These are phyloP conservation scores for Halcyon chelicuti DNA, from an alignment of 2,797 vertebrate species.

Conservation along the genomic window DNA sequence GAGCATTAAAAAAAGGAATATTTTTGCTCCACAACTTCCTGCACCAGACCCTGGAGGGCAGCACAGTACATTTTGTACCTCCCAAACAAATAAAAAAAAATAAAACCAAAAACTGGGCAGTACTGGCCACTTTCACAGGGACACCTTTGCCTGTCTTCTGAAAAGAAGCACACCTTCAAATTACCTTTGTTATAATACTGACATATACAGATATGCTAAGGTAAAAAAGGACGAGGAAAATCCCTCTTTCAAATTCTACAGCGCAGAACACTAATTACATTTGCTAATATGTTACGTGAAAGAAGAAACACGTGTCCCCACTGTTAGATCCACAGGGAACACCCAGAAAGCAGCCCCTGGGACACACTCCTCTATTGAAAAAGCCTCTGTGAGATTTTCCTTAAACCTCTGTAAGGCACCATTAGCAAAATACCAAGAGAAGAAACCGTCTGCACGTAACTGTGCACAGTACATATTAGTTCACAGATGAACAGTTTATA, in stretches of 20 bases:
- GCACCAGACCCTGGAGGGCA: not conserved
- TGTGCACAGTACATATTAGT: not conserved
- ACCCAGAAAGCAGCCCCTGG: not conserved
- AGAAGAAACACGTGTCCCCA: rapidly evolving
- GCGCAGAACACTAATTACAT: not conserved
- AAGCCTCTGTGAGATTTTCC: not conserved
- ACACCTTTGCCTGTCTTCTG: not conserved
- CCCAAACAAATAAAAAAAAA: not conserved
- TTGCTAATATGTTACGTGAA: not conserved
- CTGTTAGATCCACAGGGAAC: not conserved
- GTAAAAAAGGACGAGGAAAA: not conserved
- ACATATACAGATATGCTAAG: not conserved
- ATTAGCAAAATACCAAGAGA: not conserved
- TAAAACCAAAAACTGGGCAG: not conserved
- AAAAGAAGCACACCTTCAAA: not conserved
- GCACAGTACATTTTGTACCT: rapidly evolving
- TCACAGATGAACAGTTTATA: not conserved
- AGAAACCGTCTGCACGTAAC: not conserved
- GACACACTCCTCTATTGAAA: not conserved
- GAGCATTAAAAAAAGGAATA: not conserved
- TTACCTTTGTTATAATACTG: not conserved
- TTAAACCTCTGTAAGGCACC: not conserved
- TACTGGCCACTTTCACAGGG: not conserved
- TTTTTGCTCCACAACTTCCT: not conserved
- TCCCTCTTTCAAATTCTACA: not conserved